These are phyloP conservation scores for Chironex yamaguchii DNA, from an alignment of 30 jellyfish, hydroid and myxozoan genomes.

Conservation along the genomic window DNA sequence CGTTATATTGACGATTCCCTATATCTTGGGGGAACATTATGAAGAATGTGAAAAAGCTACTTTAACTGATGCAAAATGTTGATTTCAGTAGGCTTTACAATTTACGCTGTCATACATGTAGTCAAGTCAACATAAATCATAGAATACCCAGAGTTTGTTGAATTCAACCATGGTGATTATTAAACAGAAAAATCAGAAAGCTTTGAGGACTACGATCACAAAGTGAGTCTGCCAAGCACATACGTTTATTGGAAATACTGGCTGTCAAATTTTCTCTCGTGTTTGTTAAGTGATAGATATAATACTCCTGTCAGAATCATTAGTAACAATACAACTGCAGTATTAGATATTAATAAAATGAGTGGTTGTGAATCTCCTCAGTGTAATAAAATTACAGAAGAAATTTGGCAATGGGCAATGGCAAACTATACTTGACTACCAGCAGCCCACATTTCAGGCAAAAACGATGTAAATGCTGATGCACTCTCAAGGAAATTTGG, in stretches of 20 bases:
- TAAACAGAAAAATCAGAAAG: background rate
- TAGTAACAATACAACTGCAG: slow-evolving; percentile 40
- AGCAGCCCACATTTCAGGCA: slow-evolving; percentile 51
- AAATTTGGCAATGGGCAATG: slow-evolving; percentile 35
- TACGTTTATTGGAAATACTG: slow-evolving; percentile 5
- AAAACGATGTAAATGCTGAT: slow-evolving; percentile 3
- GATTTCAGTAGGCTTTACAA: slow-evolving; percentile 1
- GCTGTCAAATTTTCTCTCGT: slow-evolving; percentile 4
- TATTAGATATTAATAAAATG: slow-evolving; percentile 34
- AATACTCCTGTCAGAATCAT: slow-evolving; percentile 10
- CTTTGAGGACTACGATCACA: slow-evolving; percentile 33
- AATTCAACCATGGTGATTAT: slow-evolving; percentile 11
- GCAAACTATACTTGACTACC: background rate
- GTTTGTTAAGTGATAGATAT: background rate
- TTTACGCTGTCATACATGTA: background rate
- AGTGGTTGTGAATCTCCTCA: slow-evolving; percentile 41
- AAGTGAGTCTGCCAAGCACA: slow-evolving; percentile 12
- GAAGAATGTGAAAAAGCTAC: background rate
- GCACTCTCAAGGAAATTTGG: slow-evolving; percentile 15
- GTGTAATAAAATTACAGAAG: background rate
- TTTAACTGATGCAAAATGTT: background rate
- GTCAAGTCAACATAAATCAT: background rate
- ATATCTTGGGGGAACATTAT: background rate
- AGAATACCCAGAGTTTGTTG: background rate
- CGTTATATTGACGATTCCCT: background rate